Conservation (phyloP, 92 coral and sea anemone species). For the Paragorgia papillata region DNA sequence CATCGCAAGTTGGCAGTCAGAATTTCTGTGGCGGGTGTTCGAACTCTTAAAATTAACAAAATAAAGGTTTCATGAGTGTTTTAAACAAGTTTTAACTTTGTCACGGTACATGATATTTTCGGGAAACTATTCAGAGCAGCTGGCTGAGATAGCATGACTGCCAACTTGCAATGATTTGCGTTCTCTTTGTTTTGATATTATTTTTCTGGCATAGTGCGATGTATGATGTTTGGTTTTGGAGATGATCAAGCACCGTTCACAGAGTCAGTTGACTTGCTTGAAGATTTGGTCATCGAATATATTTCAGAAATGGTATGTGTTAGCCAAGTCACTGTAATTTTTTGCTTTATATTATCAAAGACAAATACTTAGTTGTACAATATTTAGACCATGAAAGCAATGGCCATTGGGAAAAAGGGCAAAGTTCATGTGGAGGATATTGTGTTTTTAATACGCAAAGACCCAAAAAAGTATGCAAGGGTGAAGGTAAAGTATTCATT, state of each 20-base stretch:
- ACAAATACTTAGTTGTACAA: not conserved
- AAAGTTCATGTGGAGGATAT: slow-evolving; percentile 97
- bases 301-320: slow-evolving; percentile 92
- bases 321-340: not conserved
- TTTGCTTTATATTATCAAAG: not conserved
- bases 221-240: slow-evolving; percentile 99
- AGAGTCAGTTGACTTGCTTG: slow-evolving; percentile 92
- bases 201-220: slow-evolving; percentile 61
- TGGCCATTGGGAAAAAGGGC: slow-evolving; percentile 97
- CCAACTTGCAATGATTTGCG: no score
- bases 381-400: slow-evolving; percentile 88
- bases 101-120: no score
- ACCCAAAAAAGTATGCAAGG: slow-evolving; percentile 97
- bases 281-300: slow-evolving; percentile 92
- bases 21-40: no score
- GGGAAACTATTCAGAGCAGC: no score
- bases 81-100: no score
- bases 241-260: slow-evolving; percentile 97
- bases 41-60: no score
- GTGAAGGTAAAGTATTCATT: slow-evolving; percentile 71
- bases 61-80: no score
- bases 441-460: slow-evolving; percentile 92
- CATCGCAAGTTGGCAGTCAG: no score
- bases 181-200: not conserved
- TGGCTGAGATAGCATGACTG: no score